Conservation (phyloP, 2,797 vertebrate genomes). For the Sebastes aleutianus region DNA sequence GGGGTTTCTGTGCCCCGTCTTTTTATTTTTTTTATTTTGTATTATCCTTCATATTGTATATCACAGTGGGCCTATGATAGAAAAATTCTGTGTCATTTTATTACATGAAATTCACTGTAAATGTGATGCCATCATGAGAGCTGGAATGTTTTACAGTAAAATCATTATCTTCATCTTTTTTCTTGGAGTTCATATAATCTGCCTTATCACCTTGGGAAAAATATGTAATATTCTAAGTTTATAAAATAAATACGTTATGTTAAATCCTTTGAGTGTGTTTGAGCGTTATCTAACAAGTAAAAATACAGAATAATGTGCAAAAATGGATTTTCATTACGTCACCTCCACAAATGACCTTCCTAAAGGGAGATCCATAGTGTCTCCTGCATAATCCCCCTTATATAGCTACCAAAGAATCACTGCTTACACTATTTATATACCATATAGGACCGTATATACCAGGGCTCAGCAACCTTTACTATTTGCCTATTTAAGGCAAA, state of each 20-base stretch:
- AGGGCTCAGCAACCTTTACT: no score
- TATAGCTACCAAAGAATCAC: not conserved
- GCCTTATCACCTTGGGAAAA: slow-evolving; percentile 63
- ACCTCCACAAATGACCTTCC: slow-evolving; percentile 21
- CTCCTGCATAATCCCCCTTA: not conserved
- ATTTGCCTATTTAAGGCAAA: no score
- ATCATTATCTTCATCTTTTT: slow-evolving; percentile 60
- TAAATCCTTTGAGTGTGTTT: slow-evolving; percentile 48
- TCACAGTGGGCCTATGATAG: slow-evolving; percentile 59
- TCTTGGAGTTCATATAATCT: slow-evolving; percentile 71
- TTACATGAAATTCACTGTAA: slow-evolving; percentile 59
- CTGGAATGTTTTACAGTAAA: slow-evolving; percentile 73
- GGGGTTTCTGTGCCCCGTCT: slow-evolving; percentile 32
- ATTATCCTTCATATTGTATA: slow-evolving; percentile 52
- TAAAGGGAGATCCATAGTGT: not conserved
- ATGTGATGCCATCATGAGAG: slow-evolving; percentile 67
- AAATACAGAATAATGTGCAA: not conserved
- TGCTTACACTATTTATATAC: not conserved
- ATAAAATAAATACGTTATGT: slow-evolving; percentile 73
- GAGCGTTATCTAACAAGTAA: not conserved
- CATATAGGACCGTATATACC: not conserved
- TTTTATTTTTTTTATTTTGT: slow-evolving; percentile 12
- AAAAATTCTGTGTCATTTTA: slow-evolving; percentile 54
- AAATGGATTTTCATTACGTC: slow-evolving; percentile 16
- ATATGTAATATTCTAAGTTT: slow-evolving; percentile 71